Evolutionary conservation across 2,797 vertebrate genomes (phyloP).

Genomic region (Tapirus indicus): DNA sequence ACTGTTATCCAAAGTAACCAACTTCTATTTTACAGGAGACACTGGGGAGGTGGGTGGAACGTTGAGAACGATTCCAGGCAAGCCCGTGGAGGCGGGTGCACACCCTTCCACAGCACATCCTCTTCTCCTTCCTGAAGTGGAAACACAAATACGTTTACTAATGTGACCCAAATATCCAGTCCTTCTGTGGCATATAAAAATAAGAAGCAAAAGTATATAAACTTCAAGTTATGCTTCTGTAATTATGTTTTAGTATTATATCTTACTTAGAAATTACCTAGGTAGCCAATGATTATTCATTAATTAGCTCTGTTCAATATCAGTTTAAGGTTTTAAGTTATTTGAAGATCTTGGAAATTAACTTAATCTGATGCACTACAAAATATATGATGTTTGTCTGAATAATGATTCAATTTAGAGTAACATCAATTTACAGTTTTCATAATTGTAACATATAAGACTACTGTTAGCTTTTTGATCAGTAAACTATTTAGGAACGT

Average conservation of each 20-base stretch:
- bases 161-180: neutral
- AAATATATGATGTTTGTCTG: neutral
- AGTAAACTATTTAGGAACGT: constrained; percentile 18
- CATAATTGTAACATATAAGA: neutral
- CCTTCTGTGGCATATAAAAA: neutral
- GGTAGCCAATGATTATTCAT: neutral
- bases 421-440: neutral
- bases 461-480: neutral
- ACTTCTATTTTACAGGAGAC: neutral
- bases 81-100: too few species aligned
- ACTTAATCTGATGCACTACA: neutral
- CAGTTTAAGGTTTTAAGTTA: neutral
- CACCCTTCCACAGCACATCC: accelerated
- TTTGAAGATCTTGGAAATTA: neutral
- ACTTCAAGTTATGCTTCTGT: neutral
- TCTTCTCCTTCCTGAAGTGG: neutral
- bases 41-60: neutral
- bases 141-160: accelerated
- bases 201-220: neutral
- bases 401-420: neutral
- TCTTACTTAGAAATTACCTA: neutral
- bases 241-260: neutral
- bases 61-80: neutral
- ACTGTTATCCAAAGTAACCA: neutral
- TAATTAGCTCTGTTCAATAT: neutral